These are phyloP conservation scores for Vidua macroura DNA, from an alignment of 2,113 vertebrate genomes.

Conservation along the genomic window DNA sequence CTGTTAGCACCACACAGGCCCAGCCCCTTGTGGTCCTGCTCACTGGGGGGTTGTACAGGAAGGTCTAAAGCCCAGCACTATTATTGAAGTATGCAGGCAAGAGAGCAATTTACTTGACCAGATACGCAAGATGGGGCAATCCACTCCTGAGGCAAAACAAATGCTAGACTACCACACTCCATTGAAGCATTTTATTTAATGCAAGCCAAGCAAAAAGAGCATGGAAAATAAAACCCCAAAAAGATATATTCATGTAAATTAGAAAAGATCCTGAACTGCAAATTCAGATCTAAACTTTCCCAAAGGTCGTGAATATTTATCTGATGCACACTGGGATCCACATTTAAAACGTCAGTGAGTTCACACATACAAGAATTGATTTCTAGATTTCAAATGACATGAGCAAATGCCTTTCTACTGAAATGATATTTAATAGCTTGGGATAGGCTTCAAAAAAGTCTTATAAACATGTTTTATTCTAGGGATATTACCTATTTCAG, in stretches of 20 bases:
- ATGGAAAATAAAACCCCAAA: slow-evolving; percentile 12
- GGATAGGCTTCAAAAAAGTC: neutral
- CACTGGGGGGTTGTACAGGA: neutral
- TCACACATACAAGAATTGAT: neutral
- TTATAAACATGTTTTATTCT: neutral
- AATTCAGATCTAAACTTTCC: neutral
- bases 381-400: neutral
- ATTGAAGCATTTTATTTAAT: slow-evolving; percentile 67
- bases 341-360: neutral
- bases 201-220: slow-evolving; percentile 58
- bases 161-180: slow-evolving; percentile 60
- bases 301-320: slow-evolving; percentile 28
- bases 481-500: neutral
- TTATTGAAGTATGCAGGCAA: slow-evolving; percentile 32
- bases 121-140: slow-evolving; percentile 62
- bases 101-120: slow-evolving; percentile 68
- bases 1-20: neutral
- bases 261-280: slow-evolving; percentile 12
- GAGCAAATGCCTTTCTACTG: neutral
- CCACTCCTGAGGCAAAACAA: slow-evolving; percentile 66
- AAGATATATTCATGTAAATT: slow-evolving; percentile 36
- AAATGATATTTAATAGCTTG: neutral
- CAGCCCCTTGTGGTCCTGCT: slow-evolving; percentile 10
- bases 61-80: slow-evolving; percentile 25
- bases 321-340: neutral